Percentiles rank a stretch among this genome's conserved stretches.
These are phyloP conservation scores for Pangasius krempfi DNA, from an alignment of 2,797 vertebrate species.

Conservation along the genomic window DNA sequence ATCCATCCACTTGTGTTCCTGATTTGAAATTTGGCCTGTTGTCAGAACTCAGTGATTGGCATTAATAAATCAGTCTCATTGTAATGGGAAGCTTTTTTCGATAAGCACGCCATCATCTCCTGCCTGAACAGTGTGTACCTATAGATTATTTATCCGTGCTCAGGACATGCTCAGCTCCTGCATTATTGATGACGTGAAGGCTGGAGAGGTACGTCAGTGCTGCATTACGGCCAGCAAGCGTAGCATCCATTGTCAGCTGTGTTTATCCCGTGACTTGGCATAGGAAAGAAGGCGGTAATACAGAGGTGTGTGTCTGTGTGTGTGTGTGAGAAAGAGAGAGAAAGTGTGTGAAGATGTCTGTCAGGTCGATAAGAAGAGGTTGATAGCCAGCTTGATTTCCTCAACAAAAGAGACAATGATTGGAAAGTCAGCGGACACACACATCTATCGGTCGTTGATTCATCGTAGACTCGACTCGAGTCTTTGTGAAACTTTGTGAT, in stretches of 20 bases:
- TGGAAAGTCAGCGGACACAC: slow-evolving; percentile 28
- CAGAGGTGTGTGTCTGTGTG: too few species aligned
- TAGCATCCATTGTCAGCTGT: slow-evolving; percentile 33
- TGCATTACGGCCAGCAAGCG: slow-evolving; percentile 45
- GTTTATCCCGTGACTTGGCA: slow-evolving; percentile 15
- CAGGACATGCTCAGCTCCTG: slow-evolving; percentile 42
- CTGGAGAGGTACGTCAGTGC: slow-evolving; percentile 42
- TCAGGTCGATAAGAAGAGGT: slow-evolving; percentile 28
- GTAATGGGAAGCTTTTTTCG: slow-evolving; percentile 18
- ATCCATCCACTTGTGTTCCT: background rate
- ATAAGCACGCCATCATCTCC: slow-evolving; percentile 13
- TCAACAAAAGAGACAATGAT: slow-evolving; percentile 46
- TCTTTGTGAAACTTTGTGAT: slow-evolving; percentile 37
- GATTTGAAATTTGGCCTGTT: background rate
- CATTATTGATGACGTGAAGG: slow-evolving; percentile 54
- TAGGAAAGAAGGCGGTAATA: background rate
- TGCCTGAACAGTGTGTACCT: slow-evolving; percentile 19
- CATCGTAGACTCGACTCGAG: slow-evolving; percentile 1
- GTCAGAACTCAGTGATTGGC: slow-evolving; percentile 29
- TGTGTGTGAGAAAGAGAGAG: background rate
- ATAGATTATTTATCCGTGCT: slow-evolving; percentile 55
- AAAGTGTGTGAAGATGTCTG: background rate
- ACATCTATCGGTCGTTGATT: background rate
- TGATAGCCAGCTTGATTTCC: slow-evolving; percentile 28
- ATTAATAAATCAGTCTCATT: slow-evolving; percentile 37